Evolutionary conservation across 2,113 vertebrate species (phyloP), one percentile per base, ranked within the genome.

Genomic region (Chauna torquata): DNA sequence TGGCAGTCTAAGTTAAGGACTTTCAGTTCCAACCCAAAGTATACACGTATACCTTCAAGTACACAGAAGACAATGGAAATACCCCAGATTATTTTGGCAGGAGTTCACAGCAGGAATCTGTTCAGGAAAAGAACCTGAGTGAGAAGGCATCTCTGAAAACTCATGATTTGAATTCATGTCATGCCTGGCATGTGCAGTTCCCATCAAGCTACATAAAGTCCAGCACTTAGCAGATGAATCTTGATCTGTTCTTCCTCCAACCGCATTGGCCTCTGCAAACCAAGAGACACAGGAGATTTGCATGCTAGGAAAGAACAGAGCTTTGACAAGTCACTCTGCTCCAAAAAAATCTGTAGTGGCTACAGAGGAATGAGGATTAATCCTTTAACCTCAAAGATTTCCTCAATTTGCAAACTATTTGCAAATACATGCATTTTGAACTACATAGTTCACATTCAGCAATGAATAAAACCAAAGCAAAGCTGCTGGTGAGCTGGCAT

Each of bases 151-250:
- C 62, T 16, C 2, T 0, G 44, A 30, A 47, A 54, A 27, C 27
- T 52, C 11, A 7, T n/a, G 30, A 36, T 45, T 3, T n/a, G 72
- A 50, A 14, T 8, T 23, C 50, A 11, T 1, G 0, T 36, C 13
- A 3, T 34, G 34, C 32, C 61, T 17, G 1, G 42, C 25, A 6
- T 8, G 23, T 42, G 47, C 66, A 27, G 12, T 14, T 70, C n/a
- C 61, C 62, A 54, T 14, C 9, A 12, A 0, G 5, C 27, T 14
- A 28, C 16, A 6, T 22, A 38, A 27, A 30, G 38, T 40, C 62
- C 38, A 65, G 61, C 62, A 30, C 27, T 40, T 42, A 38, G 19
- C 40, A 42, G 38, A 30, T 38, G 52, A 8, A 9, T 8, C 20
- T 22, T 40, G 36, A 11, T 40, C n/a, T 8, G 49, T 28, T 27